These are phyloP conservation scores for Atrina japonica DNA, from an alignment of 2,888 invertebrate species.

Conservation along the genomic window DNA sequence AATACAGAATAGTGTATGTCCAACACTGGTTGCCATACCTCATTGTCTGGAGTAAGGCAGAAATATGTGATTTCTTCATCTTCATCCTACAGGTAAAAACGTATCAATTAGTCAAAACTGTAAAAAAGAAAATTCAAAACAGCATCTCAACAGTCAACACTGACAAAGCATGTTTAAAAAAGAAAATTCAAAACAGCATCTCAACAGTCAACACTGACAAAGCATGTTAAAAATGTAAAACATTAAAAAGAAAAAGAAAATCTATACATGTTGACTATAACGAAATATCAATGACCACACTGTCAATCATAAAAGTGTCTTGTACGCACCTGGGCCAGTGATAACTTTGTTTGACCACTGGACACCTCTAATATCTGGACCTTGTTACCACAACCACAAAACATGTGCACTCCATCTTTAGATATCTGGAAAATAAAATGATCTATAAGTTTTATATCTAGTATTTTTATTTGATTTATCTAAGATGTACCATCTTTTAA, in stretches of 20 bases:
- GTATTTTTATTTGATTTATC: not conserved
- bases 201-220: not conserved
- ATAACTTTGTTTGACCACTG: slow-evolving; percentile 83
- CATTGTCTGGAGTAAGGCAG: slow-evolving; percentile 85
- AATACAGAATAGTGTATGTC: not conserved
- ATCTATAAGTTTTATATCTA: no score
- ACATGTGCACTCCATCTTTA: slow-evolving; percentile 86
- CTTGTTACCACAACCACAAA: slow-evolving; percentile 88
- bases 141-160: no score
- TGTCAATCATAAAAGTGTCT: no score
- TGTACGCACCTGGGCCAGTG: slow-evolving; percentile 70
- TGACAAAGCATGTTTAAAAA: no score
- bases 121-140: no score
- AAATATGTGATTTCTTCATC: slow-evolving; percentile 87
- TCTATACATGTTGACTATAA: no score
- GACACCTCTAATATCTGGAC: slow-evolving; percentile 88
- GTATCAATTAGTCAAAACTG: not conserved
- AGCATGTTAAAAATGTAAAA: no score
- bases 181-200: no score
- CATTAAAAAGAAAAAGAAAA: no score
- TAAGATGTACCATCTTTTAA: not conserved
- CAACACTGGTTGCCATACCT: slow-evolving; percentile 57
- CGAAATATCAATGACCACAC: no score
- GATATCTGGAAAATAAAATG: slow-evolving; percentile 84
- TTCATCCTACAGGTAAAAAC: slow-evolving; percentile 69